Evolutionary conservation across 2,888 invertebrate species (phyloP), one percentile per base, ranked within the genome.

Genomic region (Polietes domitor): DNA sequence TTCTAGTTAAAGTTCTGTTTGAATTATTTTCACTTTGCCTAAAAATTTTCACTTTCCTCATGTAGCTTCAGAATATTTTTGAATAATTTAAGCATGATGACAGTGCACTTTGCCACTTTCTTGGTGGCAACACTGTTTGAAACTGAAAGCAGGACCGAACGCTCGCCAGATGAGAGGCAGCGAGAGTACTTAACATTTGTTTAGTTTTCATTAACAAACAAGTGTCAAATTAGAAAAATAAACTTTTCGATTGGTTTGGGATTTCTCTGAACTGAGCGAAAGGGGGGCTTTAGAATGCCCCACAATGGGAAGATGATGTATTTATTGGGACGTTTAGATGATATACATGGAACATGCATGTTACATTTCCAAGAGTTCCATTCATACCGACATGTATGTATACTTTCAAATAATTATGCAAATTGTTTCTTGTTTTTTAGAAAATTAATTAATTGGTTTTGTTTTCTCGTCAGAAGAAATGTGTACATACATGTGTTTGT

Each of bases 151-250:
- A 12, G 47, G n/a, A n/a, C 3, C 3, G 15, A 71, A 26, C n/a
- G 21, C 1, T n/a, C n/a, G n/a, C n/a, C n/a, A n/a, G n/a, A n/a
- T n/a, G 26, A 47, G 10, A 26, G 24, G 26, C 12, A 15, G 26
- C 7, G 70, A 28, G 41, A 74, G 61, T 72, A 72, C 58, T 55
- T 77, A 73, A 50, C 80, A 72, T 80, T 83, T 77, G 75, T 43
- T 78, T 80, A 72, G 24, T 78, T 84, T 81, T 75, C 81, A 76
- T 81, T 77, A 80, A 70, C 79, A 71, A 78, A 68, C 75, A 79
- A 81, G 78, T 84, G 84, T 81, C 81, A 81, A 63, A 79, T 81
- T 75, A 75, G 50, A 65, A 24, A 77, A 83, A 77, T 58, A 58
- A 58, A 58, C 58, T 58, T 26, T 50, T 50, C 50, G 4, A 55